Base-by-base conservation (phyloP, 2,797 vertebrate genomes). In the Helostoma temminkii region DNA sequence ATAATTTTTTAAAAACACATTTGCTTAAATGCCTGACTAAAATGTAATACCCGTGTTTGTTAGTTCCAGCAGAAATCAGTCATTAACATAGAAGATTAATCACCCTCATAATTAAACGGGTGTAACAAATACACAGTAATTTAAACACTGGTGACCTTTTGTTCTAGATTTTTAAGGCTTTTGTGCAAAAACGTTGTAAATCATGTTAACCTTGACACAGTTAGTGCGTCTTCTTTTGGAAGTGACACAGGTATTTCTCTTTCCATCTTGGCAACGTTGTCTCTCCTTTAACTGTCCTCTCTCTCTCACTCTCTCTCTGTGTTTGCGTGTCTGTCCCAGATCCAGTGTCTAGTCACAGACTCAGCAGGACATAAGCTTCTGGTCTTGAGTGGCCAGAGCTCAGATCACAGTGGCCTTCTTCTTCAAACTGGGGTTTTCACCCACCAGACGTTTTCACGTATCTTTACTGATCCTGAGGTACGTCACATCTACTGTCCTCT, bases 321-420 rank as follows among this genome's bases (percentile, higher is more conserved):
- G 12, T 67, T 3, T 70, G 12, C 65, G 21, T 78, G 2, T 58
- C 26, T 66, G 71, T 88, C 78, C 86, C 86, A 99, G 98, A 95
- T 99, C 83, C 94, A 94, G 85, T 95, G 94, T 68, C 93, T 99
- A 37, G 81, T 99, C 75, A 96, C 95, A 74, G 96, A 96, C 89
- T 88, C 95, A 45, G 96, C 98, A 57, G 94, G 93, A 83, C 93
- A 96, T 86, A 99, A 99, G 89, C 95, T 99, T 15, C 91, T 99
- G 86, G 95, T 99, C 85, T 89, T 99, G 84, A 98, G 96, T 82
- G 98, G 97, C 30, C 97, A 96, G 84, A 96, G 93, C 89, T 95
- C 96, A 25, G 97, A 99, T 81, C 96, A 96, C 81, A 94, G 96
- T 84, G 96, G 97, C 86, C 93, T 99, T 87, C 92, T 97, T 87